phyloP scores from a whole-genome alignment of 1,140 invertebrate species.

The Tetranychus urticae region DNA sequence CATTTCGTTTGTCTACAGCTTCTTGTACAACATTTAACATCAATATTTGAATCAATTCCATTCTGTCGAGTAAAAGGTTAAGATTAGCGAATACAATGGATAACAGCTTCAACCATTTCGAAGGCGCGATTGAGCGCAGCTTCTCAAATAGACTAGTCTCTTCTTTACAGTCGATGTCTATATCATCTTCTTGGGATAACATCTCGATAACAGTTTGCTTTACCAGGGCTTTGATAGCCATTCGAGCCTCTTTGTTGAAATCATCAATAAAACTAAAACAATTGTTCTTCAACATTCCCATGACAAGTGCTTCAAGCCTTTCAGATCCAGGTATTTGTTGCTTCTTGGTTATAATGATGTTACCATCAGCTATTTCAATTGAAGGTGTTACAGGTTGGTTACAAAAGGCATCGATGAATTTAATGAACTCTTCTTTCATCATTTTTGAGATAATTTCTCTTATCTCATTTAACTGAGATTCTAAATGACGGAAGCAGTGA shows the following conservation, averaged over 20 bases:
- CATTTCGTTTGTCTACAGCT: neutral
- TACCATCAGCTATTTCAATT: conserved; percentile 16
- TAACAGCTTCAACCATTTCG: conserved; percentile 54
- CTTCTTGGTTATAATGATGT: neutral
- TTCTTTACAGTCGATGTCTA: conserved; percentile 39
- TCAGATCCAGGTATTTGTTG: conserved; percentile 28
- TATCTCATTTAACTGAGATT: conserved; percentile 88
- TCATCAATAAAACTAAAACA: conserved; percentile 65
- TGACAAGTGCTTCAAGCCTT: conserved; percentile 60
- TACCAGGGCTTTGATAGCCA: conserved; percentile 58
- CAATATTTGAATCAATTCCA: conserved; percentile 28
- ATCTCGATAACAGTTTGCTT: conserved; percentile 37
- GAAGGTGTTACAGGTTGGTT: conserved; percentile 37
- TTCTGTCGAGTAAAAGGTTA: conserved; percentile 32
- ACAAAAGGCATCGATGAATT: conserved; percentile 68
- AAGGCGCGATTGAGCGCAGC: conserved; percentile 35
- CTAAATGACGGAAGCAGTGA: conserved; percentile 79
- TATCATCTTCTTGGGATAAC: conserved; percentile 21
- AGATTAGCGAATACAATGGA: conserved; percentile 43
- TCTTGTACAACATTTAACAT: conserved; percentile 5
- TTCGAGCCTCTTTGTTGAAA: conserved; percentile 67
- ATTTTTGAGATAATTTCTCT: conserved; percentile 87
- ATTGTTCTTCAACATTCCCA: conserved; percentile 59
- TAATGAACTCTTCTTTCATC: conserved; percentile 79
- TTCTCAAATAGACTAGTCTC: conserved; percentile 41